phyloP scores from a whole-genome alignment of 2,797 vertebrate species.

The Xyrichtys novacula region DNA sequence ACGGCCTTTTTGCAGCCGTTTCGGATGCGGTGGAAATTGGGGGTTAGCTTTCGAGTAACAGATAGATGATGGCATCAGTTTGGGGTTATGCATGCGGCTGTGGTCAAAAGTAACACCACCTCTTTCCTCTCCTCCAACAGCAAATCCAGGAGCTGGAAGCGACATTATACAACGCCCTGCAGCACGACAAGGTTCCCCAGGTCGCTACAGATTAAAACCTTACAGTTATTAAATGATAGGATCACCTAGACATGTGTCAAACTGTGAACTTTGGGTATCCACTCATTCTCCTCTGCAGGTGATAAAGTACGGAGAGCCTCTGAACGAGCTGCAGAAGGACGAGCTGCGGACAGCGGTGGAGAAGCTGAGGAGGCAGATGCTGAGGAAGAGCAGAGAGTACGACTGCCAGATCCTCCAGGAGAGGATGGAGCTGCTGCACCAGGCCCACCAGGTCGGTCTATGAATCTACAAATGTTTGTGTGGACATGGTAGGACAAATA shows the following conservation, averaged over 20 bases:
- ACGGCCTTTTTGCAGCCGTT: too few species aligned
- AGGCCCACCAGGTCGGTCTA: conserved; percentile 94
- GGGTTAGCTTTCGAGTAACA: too few species aligned
- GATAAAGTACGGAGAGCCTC: conserved; percentile 94
- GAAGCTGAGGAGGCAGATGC: conserved; percentile 96
- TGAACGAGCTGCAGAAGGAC: conserved; percentile 95
- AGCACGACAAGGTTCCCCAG: conserved; percentile 91
- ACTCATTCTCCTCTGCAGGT: conserved; percentile 68
- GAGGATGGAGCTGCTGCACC: conserved; percentile 98
- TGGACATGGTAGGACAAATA: too few species aligned
- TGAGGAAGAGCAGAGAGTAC: conserved; percentile 97
- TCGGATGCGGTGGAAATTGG: too few species aligned
- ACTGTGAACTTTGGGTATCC: too few species aligned
- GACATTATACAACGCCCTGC: conserved; percentile 97
- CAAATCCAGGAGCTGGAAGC: conserved; percentile 99
- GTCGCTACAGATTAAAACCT: not conserved
- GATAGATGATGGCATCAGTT: too few species aligned
- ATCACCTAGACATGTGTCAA: not conserved
- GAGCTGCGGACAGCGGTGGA: conserved; percentile 95
- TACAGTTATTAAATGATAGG: not conserved
- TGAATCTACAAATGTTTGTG: not conserved
- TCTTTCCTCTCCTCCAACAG: conserved; percentile 77
- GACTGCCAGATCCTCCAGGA: conserved; percentile 99
- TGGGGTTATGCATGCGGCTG: too few species aligned
- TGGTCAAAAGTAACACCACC: conserved; percentile 5